These are phyloP conservation scores for Erebia ligea DNA, from an alignment of 2,888 invertebrate genomes.

Conservation along the genomic window DNA sequence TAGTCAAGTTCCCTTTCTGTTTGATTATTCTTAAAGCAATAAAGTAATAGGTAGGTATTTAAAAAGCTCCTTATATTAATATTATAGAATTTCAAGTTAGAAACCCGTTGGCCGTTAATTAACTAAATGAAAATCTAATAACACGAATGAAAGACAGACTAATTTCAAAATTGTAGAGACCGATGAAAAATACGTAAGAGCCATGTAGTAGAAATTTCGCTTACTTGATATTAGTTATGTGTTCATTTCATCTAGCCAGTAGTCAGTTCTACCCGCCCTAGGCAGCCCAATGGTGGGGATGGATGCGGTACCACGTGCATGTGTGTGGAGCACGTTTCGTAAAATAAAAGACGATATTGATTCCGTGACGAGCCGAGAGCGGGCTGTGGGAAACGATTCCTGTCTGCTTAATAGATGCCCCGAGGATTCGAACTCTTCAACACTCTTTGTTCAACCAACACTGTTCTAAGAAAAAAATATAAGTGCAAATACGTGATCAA, in stretches of 20 bases:
- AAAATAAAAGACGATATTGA: slow-evolving; percentile 83
- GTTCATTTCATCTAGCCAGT: background rate
- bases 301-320: slow-evolving; percentile 47
- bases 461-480: slow-evolving; percentile 53
- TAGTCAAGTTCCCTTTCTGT: background rate
- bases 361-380: slow-evolving; percentile 78
- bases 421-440: slow-evolving; percentile 64
- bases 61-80: background rate
- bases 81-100: background rate
- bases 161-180: slow-evolving; percentile 60
- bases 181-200: slow-evolving; percentile 59
- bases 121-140: slow-evolving; percentile 58
- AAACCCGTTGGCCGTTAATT: slow-evolving; percentile 43
- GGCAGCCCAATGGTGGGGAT: background rate
- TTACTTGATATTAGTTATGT: slow-evolving; percentile 30
- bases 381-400: slow-evolving; percentile 80
- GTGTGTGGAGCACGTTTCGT: slow-evolving; percentile 73
- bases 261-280: background rate
- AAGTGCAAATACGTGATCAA: slow-evolving; percentile 41
- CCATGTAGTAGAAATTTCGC: slow-evolving; percentile 63
- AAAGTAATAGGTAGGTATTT: background rate
- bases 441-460: slow-evolving; percentile 57
- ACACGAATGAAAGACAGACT: slow-evolving; percentile 53
- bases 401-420: slow-evolving; percentile 76
- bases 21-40: background rate